Base-by-base conservation (phyloP, 2,113 vertebrate genomes). In the Lampris incognitus region DNA sequence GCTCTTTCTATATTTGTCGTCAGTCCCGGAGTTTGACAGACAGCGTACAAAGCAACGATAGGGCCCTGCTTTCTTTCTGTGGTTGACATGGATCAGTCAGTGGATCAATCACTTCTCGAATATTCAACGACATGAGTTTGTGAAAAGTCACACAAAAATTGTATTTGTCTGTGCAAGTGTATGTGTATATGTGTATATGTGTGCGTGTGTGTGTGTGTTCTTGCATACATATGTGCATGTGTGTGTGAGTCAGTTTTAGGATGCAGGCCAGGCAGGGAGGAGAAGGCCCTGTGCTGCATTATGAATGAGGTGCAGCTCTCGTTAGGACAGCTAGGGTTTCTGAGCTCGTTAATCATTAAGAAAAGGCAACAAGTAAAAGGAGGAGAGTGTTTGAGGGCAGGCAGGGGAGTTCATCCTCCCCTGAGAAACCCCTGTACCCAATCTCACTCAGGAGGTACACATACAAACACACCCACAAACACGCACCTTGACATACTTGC, bases 331-430 rank as follows among this genome's bases (percentile, higher is more conserved):
- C 51, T 89, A 82, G 61, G 55, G 84, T 94, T 94, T 92, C 92
- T 56, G 73, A 67, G 66, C 64, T 86, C 66, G 51, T 94, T 78
- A 90, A 93, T 90, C 72, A 91, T 94, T 93, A 79, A 94, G 68
- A 72, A 51, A 59, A 37, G 67, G 67, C 56, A 78, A 24, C 41
- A 66, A 67, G n/a, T 1, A 60, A 55, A 41, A 37, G 46, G 38
- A 36, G 78, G 50, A 57, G 64, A 41, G 51, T 41, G 42, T 40
- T 57, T 63, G 59, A 58, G 39, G 41, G 50, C 24, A 24, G 46
- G 42, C 70, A 78, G 71, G 64, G 37, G 4, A 58, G 74, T 49
- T 60, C 54, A 73, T 63, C 60, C 69, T 8, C 6, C 62, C 54
- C 54, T 24, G 37, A 74, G 66, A 68, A 60, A 76, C 57, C 38